Conservation (phyloP, 2,888 invertebrate genomes). For the Dynastes hyllus region DNA sequence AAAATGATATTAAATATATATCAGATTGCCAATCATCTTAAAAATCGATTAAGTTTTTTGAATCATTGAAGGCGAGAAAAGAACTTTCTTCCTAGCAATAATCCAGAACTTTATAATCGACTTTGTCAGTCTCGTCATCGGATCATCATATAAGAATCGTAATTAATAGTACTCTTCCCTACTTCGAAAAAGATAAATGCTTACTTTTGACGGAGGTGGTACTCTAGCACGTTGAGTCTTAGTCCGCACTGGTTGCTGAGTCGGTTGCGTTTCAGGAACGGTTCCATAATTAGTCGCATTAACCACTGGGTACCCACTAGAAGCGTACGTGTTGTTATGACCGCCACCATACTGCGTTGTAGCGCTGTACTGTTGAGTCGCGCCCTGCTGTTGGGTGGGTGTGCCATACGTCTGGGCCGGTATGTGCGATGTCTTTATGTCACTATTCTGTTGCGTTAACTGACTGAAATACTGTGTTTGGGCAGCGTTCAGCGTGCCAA, state of each 20-base stretch:
- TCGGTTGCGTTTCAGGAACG: constrained; percentile 48
- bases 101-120: constrained; percentile 13
- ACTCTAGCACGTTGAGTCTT: constrained; percentile 82
- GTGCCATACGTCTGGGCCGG: constrained; percentile 59
- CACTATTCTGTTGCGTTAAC: constrained; percentile 74
- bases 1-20: constrained; percentile 23
- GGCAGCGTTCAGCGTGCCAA: constrained; percentile 73
- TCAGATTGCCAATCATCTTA: constrained; percentile 57
- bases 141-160: constrained; percentile 43
- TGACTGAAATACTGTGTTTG: constrained; percentile 77
- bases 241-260: constrained; percentile 68
- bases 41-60: constrained; percentile 17
- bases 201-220: constrained; percentile 89
- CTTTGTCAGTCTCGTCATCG: constrained; percentile 55
- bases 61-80: constrained; percentile 20
- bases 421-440: constrained; percentile 49
- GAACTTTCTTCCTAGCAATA: constrained; percentile 13
- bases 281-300: constrained; percentile 58
- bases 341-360: constrained; percentile 61
- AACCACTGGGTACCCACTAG: constrained; percentile 59
- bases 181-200: neutral
- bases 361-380: constrained; percentile 53
- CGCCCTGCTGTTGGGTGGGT: constrained; percentile 50
- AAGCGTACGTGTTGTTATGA: constrained; percentile 61
- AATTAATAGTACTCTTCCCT: neutral